Percentiles rank a stretch among this genome's conserved stretches.
Conservation (phyloP, 2,113 vertebrate genomes). For the Mugil cephalus region DNA sequence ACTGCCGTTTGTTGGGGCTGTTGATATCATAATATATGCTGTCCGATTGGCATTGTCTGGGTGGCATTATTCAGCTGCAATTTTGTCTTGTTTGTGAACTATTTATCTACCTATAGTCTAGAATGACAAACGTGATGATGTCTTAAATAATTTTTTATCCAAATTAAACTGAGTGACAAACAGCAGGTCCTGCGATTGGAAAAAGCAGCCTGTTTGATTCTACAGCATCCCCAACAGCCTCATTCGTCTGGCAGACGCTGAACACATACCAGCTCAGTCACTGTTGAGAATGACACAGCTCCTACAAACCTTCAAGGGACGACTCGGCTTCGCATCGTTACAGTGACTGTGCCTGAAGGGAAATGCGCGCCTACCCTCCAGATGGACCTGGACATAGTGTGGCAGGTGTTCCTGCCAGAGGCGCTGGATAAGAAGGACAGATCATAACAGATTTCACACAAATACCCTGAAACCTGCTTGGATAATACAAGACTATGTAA, state of each 20-base stretch:
- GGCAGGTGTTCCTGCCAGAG: constrained; percentile 58
- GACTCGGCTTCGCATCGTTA: background rate
- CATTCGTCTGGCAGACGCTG: background rate
- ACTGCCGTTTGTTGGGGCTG: too few relatives aligned
- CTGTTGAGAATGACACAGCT: background rate
- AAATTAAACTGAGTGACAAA: too few relatives aligned
- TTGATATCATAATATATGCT: too few relatives aligned
- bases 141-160: too few relatives aligned
- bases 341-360: constrained; percentile 16
- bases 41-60: too few relatives aligned
- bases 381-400: constrained; percentile 45
- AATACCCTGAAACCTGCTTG: constrained; percentile 40
- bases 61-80: too few relatives aligned
- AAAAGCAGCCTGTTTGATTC: background rate
- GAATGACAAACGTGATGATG: too few relatives aligned
- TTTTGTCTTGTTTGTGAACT: too few relatives aligned
- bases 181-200: background rate
- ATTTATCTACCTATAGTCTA: too few relatives aligned
- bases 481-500: constrained; percentile 35
- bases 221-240: background rate
- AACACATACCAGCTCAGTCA: background rate
- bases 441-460: constrained; percentile 49
- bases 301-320: background rate
- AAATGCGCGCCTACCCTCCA: constrained; percentile 31
- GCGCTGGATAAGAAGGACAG: constrained; percentile 42